Conservation (phyloP, 2,797 vertebrate genomes). For the Halcyon smyrnensis region DNA sequence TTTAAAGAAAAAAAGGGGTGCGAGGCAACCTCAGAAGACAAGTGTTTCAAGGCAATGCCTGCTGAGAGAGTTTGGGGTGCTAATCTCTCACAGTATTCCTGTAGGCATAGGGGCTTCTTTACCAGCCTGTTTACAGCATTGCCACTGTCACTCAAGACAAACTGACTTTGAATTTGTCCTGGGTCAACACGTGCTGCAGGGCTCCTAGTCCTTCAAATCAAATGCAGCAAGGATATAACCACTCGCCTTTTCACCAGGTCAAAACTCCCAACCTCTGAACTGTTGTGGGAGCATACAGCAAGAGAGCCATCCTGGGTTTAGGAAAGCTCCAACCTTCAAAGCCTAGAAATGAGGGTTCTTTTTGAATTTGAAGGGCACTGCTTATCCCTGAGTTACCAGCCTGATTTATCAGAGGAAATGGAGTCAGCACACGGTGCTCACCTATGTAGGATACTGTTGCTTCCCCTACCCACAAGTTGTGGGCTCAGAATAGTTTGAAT, state of each 20-base stretch:
- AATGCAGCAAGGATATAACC: neutral
- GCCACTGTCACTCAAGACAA: neutral
- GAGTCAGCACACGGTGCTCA: neutral
- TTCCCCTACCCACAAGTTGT: neutral
- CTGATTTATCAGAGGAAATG: neutral
- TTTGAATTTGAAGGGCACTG: neutral
- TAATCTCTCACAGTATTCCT: neutral
- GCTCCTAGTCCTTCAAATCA: neutral
- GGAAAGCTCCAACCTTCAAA: neutral
- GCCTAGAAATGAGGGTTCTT: neutral
- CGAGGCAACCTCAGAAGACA: neutral
- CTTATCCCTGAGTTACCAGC: neutral
- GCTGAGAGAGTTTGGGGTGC: neutral
- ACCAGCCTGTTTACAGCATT: neutral
- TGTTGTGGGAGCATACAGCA: neutral
- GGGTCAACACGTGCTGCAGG: neutral
- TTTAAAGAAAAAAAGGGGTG: neutral
- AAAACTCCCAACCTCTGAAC: neutral
- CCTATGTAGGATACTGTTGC: neutral
- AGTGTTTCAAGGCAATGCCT: neutral
- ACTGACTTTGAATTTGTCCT: neutral
- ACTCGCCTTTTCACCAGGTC: neutral
- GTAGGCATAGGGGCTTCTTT: neutral
- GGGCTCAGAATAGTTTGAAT: slow-evolving; percentile 30
- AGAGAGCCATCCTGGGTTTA: neutral